phyloP scores from a whole-genome alignment of 1,140 invertebrate species.

The Drosophila ambigua region DNA sequence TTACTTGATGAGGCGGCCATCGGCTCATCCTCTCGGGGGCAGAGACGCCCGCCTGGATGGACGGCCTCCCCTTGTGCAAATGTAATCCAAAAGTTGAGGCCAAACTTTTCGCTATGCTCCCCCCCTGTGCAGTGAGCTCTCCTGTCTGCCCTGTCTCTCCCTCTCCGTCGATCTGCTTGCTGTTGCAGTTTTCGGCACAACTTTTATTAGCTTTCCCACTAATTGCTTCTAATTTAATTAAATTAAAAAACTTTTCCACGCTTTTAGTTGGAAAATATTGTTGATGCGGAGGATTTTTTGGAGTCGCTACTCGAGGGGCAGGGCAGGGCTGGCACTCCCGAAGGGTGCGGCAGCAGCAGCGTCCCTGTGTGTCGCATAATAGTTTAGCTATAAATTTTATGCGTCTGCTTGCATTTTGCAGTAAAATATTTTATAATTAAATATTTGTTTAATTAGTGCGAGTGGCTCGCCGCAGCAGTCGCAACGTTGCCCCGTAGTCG shows the following conservation, averaged over 20 bases:
- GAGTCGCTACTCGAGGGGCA: neutral
- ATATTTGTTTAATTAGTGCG: slow-evolving; percentile 80
- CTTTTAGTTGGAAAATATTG: slow-evolving; percentile 77
- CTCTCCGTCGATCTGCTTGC: slow-evolving; percentile 34
- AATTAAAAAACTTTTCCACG: slow-evolving; percentile 76
- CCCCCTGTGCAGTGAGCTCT: neutral
- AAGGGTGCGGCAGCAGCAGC: slow-evolving; percentile 8
- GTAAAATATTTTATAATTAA: slow-evolving; percentile 82
- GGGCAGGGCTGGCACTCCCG: slow-evolving; percentile 48
- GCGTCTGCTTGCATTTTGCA: slow-evolving; percentile 75
- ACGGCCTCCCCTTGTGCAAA: slow-evolving; percentile 2
- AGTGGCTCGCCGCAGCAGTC: slow-evolving; percentile 40
- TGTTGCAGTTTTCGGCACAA: slow-evolving; percentile 65
- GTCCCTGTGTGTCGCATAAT: slow-evolving; percentile 56
- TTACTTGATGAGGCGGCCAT: slow-evolving; percentile 55
- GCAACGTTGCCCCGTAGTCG: neutral
- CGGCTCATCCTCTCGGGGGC: neutral
- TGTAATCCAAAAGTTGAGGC: slow-evolving; percentile 43
- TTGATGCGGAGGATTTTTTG: slow-evolving; percentile 53
- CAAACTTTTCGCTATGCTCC: neutral
- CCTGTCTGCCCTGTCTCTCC: neutral
- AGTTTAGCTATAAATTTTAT: slow-evolving; percentile 80
- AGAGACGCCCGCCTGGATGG: neutral
- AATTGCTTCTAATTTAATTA: slow-evolving; percentile 83
- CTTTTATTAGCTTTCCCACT: slow-evolving; percentile 79